A percentile compares a stretch with the other conserved stretches of the same genome.
phyloP scores from a whole-genome alignment of 2,888 invertebrate genomes.

The Scaptodrosophila latifasciaeformis region DNA sequence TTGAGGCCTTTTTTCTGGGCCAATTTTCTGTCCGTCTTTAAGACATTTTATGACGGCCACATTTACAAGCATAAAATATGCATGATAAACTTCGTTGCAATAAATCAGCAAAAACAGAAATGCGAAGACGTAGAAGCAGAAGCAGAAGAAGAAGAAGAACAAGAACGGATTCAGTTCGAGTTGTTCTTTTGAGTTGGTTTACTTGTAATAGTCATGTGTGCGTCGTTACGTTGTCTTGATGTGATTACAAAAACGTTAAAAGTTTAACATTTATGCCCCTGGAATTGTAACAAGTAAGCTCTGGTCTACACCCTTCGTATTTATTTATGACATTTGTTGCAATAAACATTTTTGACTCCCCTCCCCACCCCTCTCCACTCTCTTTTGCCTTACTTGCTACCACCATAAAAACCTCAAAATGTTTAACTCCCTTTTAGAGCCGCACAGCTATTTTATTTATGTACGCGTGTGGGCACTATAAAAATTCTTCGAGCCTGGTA shows the following conservation, averaged over 20 bases:
- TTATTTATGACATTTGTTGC: constrained; percentile 39
- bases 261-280: constrained; percentile 45
- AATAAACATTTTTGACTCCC: constrained; percentile 38
- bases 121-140: neutral
- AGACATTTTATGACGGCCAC: constrained; percentile 63
- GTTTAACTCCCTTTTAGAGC: neutral
- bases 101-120: constrained; percentile 50
- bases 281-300: constrained; percentile 5
- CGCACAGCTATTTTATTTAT: constrained; percentile 4
- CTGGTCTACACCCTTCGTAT: neutral
- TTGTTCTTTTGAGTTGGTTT: neutral
- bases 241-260: constrained; percentile 65
- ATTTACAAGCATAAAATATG: constrained; percentile 70
- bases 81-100: constrained; percentile 69
- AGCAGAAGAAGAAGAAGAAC: constrained; percentile 4
- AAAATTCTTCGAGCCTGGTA: constrained; percentile 25
- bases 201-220: constrained; percentile 14
- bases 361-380: no score
- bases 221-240: constrained; percentile 37
- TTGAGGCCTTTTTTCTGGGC: neutral
- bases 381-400: constrained; percentile 3
- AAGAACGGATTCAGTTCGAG: constrained; percentile 35
- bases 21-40: constrained; percentile 29
- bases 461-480: constrained; percentile 46
- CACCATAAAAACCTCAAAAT: constrained; percentile 1